phyloP scores from a whole-genome alignment of 53 echinoderm and acorn worm genomes.

The Apostichopus leukothele region DNA sequence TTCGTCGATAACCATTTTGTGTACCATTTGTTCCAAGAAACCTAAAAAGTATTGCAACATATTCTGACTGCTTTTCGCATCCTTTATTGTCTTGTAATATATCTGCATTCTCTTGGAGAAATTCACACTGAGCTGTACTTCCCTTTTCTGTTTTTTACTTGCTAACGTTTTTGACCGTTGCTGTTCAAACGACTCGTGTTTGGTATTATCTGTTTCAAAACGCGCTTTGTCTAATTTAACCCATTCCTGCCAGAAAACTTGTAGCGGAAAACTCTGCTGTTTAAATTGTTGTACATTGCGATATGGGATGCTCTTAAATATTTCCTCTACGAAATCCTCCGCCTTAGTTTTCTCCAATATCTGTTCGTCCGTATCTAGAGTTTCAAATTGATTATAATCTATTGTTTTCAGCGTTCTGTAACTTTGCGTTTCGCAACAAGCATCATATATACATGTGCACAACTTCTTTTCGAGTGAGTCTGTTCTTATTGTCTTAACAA shows the following conservation, averaged over 20 bases:
- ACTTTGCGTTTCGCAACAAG: no score
- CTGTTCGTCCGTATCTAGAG: not conserved
- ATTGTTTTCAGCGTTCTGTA: not conserved
- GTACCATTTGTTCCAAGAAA: not conserved
- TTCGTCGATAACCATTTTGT: no score
- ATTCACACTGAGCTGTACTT: not conserved
- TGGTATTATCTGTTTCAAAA: conserved; percentile 1
- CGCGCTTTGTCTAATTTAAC: not conserved
- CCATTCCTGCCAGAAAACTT: not conserved
- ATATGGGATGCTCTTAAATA: not conserved
- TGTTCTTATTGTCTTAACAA: not conserved
- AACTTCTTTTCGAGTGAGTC: not conserved
- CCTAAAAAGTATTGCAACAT: conserved; percentile 17
- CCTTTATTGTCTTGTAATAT: not conserved
- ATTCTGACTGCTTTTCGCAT: not conserved
- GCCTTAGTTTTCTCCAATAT: not conserved
- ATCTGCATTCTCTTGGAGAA: not conserved
- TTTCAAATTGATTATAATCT: not conserved
- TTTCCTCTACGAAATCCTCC: not conserved
- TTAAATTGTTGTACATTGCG: not conserved
- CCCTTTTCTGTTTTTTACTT: not conserved
- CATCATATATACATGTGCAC: not conserved
- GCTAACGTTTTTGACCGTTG: not conserved
- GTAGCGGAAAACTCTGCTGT: not conserved
- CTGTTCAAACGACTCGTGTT: not conserved